Conservation (phyloP, 2,113 vertebrate genomes). For the Aleadryas rufinucha region DNA sequence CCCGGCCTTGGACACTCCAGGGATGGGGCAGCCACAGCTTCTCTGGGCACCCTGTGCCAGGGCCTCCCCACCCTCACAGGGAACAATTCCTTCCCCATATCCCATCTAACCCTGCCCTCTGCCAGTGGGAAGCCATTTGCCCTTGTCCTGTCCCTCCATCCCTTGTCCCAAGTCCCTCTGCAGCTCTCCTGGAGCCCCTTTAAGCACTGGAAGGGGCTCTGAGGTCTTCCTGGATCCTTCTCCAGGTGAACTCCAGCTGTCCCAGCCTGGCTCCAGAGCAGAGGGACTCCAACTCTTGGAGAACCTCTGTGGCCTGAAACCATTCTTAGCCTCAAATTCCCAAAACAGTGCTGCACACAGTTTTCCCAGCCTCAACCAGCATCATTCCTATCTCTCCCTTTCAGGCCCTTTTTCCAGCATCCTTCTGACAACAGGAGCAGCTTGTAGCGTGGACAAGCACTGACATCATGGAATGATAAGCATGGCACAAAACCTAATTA, state of each 20-base stretch:
- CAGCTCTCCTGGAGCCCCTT: neutral
- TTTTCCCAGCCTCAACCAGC: neutral
- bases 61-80: accelerated
- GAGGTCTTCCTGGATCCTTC: neutral
- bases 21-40: neutral
- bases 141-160: neutral
- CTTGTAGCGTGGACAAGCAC: neutral
- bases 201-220: neutral
- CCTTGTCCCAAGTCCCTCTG: neutral
- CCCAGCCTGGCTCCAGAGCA: neutral
- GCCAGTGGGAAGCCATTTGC: neutral
- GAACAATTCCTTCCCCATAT: neutral
- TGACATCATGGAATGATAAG: neutral
- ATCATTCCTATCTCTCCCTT: neutral
- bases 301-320: neutral
- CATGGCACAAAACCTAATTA: neutral
- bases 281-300: neutral
- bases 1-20: neutral
- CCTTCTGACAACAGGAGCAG: neutral
- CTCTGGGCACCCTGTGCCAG: neutral
- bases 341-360: neutral
- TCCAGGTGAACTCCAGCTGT: neutral
- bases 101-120: neutral
- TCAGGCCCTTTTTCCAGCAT: neutral
- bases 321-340: neutral